These are phyloP conservation scores for Triops longicaudatus DNA, from an alignment of 1,140 invertebrate species.

Conservation along the genomic window DNA sequence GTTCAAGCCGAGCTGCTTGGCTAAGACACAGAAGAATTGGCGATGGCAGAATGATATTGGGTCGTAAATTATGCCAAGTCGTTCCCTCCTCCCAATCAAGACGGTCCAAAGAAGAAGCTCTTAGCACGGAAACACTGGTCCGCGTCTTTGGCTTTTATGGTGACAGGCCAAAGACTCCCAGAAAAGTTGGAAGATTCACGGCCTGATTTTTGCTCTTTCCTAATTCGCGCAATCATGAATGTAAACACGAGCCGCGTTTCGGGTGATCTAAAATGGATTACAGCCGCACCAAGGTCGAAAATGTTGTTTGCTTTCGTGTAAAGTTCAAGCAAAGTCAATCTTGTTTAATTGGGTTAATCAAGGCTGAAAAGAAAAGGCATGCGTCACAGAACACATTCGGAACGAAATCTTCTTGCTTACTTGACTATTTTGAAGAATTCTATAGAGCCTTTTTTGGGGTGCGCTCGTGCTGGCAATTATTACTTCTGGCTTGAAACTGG, in stretches of 20 bases:
- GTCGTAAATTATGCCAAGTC: neutral
- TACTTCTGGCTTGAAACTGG: neutral
- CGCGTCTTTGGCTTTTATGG: neutral
- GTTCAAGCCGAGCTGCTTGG: neutral
- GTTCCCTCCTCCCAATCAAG: neutral
- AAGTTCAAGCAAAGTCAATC: too few relatives aligned
- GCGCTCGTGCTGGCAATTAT: neutral
- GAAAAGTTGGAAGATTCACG: neutral
- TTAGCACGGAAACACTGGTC: neutral
- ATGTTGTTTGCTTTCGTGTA: too few relatives aligned
- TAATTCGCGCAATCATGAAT: neutral
- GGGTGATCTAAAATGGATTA: too few relatives aligned
- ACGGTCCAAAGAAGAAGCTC: neutral
- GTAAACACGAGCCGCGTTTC: neutral
- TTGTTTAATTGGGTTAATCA: neutral
- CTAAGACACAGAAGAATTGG: slow-evolving; percentile 7
- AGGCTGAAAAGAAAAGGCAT: neutral
- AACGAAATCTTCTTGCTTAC: neutral
- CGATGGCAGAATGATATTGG: slow-evolving; percentile 11
- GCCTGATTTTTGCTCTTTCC: neutral
- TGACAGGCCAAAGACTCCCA: neutral
- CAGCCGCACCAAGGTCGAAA: too few relatives aligned
- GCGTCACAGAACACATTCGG: neutral
- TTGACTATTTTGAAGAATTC: neutral
- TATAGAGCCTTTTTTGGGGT: neutral